phyloP scores from a whole-genome alignment of 2,888 invertebrate genomes.

The Hypomecis atomaria region DNA sequence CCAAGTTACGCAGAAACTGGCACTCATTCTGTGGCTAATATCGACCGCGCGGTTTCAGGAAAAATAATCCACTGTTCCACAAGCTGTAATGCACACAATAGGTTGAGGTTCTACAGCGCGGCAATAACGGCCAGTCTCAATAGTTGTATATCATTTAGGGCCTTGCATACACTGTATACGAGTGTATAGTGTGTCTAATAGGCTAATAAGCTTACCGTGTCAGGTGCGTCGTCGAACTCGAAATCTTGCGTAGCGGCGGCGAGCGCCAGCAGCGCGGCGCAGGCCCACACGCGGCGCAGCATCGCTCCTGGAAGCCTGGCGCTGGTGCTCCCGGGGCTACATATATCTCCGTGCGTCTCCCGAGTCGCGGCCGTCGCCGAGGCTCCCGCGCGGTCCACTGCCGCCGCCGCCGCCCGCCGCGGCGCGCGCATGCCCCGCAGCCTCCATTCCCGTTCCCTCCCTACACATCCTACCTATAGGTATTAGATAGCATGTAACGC shows the following conservation, averaged over 20 bases:
- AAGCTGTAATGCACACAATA: background rate
- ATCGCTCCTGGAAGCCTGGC: constrained; percentile 29
- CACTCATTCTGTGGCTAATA: constrained; percentile 9
- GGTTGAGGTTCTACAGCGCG: background rate
- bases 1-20: background rate
- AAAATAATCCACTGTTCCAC: background rate
- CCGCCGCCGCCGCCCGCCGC: constrained; percentile 29
- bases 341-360: background rate
- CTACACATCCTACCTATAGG: background rate
- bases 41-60: constrained; percentile 23
- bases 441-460: constrained; percentile 3
- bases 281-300: constrained; percentile 48
- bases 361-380: too few species aligned
- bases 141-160: too few species aligned
- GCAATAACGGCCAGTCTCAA: too few species aligned
- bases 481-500: too few species aligned
- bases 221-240: constrained; percentile 76
- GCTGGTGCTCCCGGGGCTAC: constrained; percentile 18
- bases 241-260: constrained; percentile 68
- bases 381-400: constrained; percentile 24
- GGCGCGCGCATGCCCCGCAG: constrained; percentile 22
- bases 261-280: constrained; percentile 36
- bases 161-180: background rate
- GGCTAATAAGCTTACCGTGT: constrained; percentile 54
- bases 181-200: background rate